Percentiles rank a stretch among this genome's conserved stretches.
phyloP scores from a whole-genome alignment of 1,140 invertebrate genomes.

The Caerostris extrusa region DNA sequence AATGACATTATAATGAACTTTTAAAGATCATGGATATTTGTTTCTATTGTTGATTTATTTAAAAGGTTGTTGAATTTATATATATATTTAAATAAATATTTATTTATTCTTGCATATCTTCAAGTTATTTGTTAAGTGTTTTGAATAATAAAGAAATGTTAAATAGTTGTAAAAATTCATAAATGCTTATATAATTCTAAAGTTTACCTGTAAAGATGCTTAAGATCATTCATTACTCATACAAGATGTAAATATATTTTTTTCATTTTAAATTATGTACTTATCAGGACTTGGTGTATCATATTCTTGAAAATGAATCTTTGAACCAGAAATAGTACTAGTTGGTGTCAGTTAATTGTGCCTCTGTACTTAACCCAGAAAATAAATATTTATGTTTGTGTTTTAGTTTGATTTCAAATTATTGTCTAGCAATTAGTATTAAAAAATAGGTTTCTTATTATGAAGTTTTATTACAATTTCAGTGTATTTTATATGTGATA shows the following conservation, averaged over 20 bases:
- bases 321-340: constrained; percentile 58
- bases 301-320: constrained; percentile 29
- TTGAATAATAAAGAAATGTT: constrained; percentile 4
- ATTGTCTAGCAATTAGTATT: constrained; percentile 58
- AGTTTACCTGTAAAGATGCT: background rate
- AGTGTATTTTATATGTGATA: no score
- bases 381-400: constrained; percentile 35
- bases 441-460: background rate
- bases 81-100: background rate
- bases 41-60: no score
- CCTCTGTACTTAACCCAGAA: constrained; percentile 73
- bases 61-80: no score
- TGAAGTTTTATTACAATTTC: no score
- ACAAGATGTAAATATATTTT: constrained; percentile 31
- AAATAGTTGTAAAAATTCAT: background rate
- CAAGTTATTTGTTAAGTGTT: constrained; percentile 30
- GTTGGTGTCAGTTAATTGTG: constrained; percentile 55
- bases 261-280: constrained; percentile 40
- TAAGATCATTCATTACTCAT: background rate
- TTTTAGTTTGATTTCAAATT: constrained; percentile 53
- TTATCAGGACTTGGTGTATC: constrained; percentile 31
- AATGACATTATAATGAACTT: no score
- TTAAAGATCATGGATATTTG: no score
- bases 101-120: background rate
- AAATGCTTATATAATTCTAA: background rate